Evolutionary conservation across 2,888 invertebrate genomes (phyloP).

Genomic region (Volucella inanis): DNA sequence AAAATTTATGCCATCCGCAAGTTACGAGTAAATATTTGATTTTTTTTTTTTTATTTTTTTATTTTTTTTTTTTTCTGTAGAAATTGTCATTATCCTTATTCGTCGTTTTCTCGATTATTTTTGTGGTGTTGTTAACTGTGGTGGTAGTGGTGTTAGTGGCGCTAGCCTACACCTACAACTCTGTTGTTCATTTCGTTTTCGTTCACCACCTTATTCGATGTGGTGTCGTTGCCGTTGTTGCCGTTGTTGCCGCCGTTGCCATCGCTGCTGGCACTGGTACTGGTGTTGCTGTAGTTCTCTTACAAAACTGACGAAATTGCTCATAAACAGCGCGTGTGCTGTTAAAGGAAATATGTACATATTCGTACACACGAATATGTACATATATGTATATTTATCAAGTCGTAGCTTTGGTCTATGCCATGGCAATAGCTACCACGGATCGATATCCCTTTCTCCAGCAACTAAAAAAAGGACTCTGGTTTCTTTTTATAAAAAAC

Average conservation of each 20-base stretch:
- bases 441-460: conserved; percentile 48
- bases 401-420: not conserved
- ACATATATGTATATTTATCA: not conserved
- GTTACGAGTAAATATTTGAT: conserved; percentile 55
- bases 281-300: not conserved
- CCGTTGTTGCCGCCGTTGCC: conserved; percentile 3
- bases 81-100: conserved; percentile 64
- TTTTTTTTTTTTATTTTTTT: conserved; percentile 52
- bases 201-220: conserved; percentile 43
- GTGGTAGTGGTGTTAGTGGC: conserved; percentile 9
- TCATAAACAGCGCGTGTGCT: conserved; percentile 51
- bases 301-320: not conserved
- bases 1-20: conserved; percentile 16
- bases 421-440: not conserved
- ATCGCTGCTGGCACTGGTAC: conserved; percentile 3
- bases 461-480: conserved; percentile 25
- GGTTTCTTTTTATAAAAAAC: conserved; percentile 43
- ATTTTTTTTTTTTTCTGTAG: conserved; percentile 45
- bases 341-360: no score
- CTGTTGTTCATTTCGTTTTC: conserved; percentile 63
- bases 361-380: conserved; percentile 1
- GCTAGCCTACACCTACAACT: conserved; percentile 42
- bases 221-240: not conserved
- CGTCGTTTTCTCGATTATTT: conserved; percentile 17
- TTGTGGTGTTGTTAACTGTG: conserved; percentile 7